A percentile compares a stretch with the other conserved stretches of the same genome.
Conservation (phyloP, 2,113 vertebrate genomes). For the Callithrix jacchus region DNA sequence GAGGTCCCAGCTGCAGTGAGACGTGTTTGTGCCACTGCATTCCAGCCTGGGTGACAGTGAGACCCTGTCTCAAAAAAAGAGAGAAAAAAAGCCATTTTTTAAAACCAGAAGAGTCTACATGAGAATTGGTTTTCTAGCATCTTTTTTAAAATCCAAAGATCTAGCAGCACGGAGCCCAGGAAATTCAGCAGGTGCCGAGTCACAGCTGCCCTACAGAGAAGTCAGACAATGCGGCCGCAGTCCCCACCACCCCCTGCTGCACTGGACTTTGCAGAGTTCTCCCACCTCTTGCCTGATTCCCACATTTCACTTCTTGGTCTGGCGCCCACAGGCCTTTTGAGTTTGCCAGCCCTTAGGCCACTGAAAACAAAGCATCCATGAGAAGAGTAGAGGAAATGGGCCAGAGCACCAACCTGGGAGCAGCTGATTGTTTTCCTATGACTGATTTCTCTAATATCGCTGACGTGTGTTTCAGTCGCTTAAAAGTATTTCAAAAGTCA, state of each 20-base stretch:
- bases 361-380: neutral
- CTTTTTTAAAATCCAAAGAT: neutral
- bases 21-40: too few species aligned
- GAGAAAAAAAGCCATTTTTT: neutral
- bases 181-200: neutral
- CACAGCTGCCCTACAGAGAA: fast-evolving
- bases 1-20: too few species aligned
- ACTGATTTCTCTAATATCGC: neutral
- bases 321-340: fast-evolving
- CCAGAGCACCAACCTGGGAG: fast-evolving
- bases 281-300: fast-evolving
- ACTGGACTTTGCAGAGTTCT: neutral
- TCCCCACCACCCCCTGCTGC: neutral
- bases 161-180: fast-evolving
- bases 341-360: neutral
- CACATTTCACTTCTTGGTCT: neutral
- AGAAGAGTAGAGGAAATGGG: neutral
- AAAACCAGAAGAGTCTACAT: neutral
- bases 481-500: neutral
- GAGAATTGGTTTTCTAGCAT: neutral
- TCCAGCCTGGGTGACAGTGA: too few species aligned
- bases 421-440: too few species aligned
- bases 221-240: fast-evolving
- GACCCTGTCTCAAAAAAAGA: too few species aligned
- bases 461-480: neutral